Evolutionary conservation across 2,888 invertebrate genomes (phyloP).

Genomic region (Caradrina kadenii): DNA sequence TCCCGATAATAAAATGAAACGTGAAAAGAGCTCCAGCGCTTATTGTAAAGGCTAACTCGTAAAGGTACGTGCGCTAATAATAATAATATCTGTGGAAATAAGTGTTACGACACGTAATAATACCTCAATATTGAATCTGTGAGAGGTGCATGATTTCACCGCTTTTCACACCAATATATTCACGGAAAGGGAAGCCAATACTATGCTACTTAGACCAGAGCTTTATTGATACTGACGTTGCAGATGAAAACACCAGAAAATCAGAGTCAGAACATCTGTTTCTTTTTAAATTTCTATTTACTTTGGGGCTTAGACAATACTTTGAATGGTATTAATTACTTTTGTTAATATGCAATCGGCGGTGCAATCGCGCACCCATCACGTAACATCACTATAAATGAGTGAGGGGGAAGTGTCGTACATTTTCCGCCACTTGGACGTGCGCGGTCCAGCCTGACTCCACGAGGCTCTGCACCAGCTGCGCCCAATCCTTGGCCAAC

Average conservation of each 20-base stretch:
- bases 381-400: slow-evolving; percentile 66
- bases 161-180: slow-evolving; percentile 7
- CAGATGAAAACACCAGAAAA: background rate
- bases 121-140: slow-evolving; percentile 61
- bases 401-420: slow-evolving; percentile 80
- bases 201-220: background rate
- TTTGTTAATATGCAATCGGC: slow-evolving; percentile 1
- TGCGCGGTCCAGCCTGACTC: slow-evolving; percentile 96
- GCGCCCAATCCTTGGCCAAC: slow-evolving; percentile 94
- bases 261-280: background rate
- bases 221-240: background rate
- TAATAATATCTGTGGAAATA: slow-evolving; percentile 61
- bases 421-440: slow-evolving; percentile 93
- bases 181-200: background rate
- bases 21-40: slow-evolving; percentile 59
- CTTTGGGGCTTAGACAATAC: background rate
- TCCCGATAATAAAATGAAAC: slow-evolving; percentile 57
- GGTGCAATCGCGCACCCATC: slow-evolving; percentile 59
- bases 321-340: background rate
- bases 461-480: slow-evolving; percentile 96
- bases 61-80: slow-evolving; percentile 63
- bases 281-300: background rate
- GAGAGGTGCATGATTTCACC: slow-evolving; percentile 54
- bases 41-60: slow-evolving; percentile 54
- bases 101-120: slow-evolving; percentile 65